These are phyloP conservation scores for Chrysocyon brachyurus DNA, from an alignment of 2,797 vertebrate genomes.

Conservation along the genomic window DNA sequence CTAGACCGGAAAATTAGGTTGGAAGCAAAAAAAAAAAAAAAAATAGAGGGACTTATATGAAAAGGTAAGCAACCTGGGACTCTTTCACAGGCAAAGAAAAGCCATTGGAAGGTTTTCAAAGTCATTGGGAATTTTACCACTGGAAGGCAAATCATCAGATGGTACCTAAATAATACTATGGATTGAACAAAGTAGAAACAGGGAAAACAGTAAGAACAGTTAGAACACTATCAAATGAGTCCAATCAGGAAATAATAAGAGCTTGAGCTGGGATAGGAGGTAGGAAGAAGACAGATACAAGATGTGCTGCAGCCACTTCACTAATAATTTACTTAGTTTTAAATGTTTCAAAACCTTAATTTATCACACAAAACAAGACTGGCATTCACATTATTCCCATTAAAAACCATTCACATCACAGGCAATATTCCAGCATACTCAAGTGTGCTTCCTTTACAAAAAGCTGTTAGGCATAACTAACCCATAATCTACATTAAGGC, in stretches of 20 bases:
- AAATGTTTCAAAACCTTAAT: slow-evolving; percentile 65
- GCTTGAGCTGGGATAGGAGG: background rate
- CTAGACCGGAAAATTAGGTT: slow-evolving; percentile 61
- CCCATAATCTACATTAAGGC: slow-evolving; percentile 43
- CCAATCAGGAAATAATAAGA: slow-evolving; percentile 26
- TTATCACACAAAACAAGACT: slow-evolving; percentile 66
- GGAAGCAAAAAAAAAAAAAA: slow-evolving; percentile 72
- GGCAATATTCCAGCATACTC: slow-evolving; percentile 47
- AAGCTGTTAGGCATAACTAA: slow-evolving; percentile 61
- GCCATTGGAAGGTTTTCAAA: background rate
- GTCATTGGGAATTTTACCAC: slow-evolving; percentile 49
- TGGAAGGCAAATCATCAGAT: slow-evolving; percentile 54
- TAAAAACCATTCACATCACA: slow-evolving; percentile 57
- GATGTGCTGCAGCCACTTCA: slow-evolving; percentile 26
- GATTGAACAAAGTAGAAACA: background rate
- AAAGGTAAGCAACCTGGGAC: background rate
- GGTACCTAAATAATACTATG: slow-evolving; percentile 53
- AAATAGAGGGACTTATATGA: slow-evolving; percentile 52
- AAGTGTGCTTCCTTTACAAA: slow-evolving; percentile 69
- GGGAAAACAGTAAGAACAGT: slow-evolving; percentile 1
- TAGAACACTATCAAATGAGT: background rate
- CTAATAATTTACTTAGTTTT: slow-evolving; percentile 61
- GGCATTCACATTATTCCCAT: slow-evolving; percentile 60
- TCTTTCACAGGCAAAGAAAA: slow-evolving; percentile 62
- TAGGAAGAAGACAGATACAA: slow-evolving; percentile 47